Conservation (phyloP, 2,113 vertebrate genomes). For the Micromys minutus region DNA sequence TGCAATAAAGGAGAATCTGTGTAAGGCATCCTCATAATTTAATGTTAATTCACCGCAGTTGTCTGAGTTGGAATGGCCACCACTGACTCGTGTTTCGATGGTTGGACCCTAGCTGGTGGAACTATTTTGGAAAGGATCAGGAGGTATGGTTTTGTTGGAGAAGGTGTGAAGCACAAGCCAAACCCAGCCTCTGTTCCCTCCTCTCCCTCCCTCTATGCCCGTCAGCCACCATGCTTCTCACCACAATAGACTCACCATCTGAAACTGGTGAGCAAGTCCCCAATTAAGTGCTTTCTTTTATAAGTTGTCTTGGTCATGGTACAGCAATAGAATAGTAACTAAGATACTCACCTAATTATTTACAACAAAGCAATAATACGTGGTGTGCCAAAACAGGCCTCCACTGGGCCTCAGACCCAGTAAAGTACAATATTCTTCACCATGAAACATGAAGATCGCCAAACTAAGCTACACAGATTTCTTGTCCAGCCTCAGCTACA, state of each 20-base stretch:
- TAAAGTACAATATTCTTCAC: background rate
- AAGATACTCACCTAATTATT: background rate
- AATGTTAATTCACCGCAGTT: background rate
- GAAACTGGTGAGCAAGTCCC: background rate
- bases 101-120: background rate
- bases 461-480: background rate
- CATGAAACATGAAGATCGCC: background rate
- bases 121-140: background rate
- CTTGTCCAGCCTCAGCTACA: background rate
- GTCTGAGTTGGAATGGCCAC: background rate
- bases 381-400: background rate
- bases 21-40: background rate
- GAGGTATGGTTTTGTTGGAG: background rate
- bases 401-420: background rate
- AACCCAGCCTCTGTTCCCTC: background rate
- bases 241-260: background rate
- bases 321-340: background rate
- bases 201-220: background rate
- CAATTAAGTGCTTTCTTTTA: background rate
- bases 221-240: background rate
- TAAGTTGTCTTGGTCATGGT: background rate
- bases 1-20: background rate
- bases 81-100: background rate
- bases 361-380: background rate
- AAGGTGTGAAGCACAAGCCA: background rate